Evolutionary conservation across 2,797 vertebrate species (phyloP), one percentile per base, ranked within the genome.

Genomic region (Sebastolobus altivelis): DNA sequence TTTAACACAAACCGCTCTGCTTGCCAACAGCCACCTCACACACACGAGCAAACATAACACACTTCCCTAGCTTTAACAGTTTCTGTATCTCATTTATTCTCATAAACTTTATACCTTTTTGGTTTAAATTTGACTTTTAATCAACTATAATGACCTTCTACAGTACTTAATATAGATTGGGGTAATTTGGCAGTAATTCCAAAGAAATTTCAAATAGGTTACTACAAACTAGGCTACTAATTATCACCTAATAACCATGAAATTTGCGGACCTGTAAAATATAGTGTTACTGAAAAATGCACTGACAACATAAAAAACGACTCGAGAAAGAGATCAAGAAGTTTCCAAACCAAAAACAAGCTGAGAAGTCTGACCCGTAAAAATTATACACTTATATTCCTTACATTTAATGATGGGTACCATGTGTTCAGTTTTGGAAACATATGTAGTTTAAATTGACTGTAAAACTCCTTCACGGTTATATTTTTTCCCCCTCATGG

Each of bases 1-100:
- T 43, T 54, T 11, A 58, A 68, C 31, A 58, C 27, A 69, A 65
- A 35, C 60, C 20, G 22, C 62, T 58, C 20, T 62, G 65, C 54
- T 46, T 49, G 5, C 22, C 20, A 66, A 25, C 38, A 61, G 40
- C 20, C 12, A 18, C 16, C 70, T 43, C 74, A 12, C 29, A 29
- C 4, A 49, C 35, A 46, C 9, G 1, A 55, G 29, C 14, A n/a
- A 54, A 79, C 16, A 25, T 14, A 8, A 46, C 1, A 38, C 2
- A 9, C 37, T 61, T 65, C 4, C 4, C 33, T 7, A 29, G 56
- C 13, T 65, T 75, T 4, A 56, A 9, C 37, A 58, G 18, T 46
- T 29, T 37, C 18, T 60, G 2, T 31, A 20, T 52, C 20, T 18
- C 49, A 2, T 70, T 70, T 65, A 43, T 35, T 66, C 3, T 62